Evolutionary conservation across 2,888 invertebrate species (phyloP).

Genomic region (Bruchidius siliquastri): DNA sequence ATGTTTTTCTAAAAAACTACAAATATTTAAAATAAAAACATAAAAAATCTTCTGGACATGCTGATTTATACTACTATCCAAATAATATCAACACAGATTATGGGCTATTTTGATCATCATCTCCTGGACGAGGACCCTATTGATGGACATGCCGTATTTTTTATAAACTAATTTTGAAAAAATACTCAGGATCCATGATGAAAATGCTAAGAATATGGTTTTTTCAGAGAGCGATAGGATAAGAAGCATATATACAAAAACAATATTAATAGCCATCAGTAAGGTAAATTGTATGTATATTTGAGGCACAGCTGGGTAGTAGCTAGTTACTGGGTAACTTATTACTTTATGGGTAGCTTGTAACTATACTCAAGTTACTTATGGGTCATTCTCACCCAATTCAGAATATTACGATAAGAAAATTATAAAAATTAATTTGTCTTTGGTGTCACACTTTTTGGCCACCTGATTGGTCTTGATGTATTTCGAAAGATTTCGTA

Average conservation of each 20-base stretch:
- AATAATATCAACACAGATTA: conserved; percentile 5
- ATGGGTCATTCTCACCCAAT: too few relatives aligned
- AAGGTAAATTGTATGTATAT: too few relatives aligned
- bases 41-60: not conserved
- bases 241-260: not conserved
- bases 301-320: too few relatives aligned
- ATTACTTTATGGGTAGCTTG: too few relatives aligned
- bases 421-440: too few relatives aligned
- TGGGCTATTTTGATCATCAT: conserved; percentile 1
- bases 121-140: not conserved
- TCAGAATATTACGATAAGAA: too few relatives aligned
- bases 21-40: conserved; percentile 13
- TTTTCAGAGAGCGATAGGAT: not conserved
- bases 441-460: too few relatives aligned
- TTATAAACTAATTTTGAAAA: conserved; percentile 1
- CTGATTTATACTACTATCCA: conserved; percentile 6
- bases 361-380: too few relatives aligned
- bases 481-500: too few relatives aligned
- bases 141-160: not conserved
- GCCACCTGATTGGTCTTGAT: too few relatives aligned
- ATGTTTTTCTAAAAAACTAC: conserved; percentile 10
- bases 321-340: too few relatives aligned
- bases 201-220: not conserved
- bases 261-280: too few relatives aligned
- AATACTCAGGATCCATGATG: conserved; percentile 3